These are phyloP conservation scores for Drosophila lacertosa DNA, from an alignment of 1,140 invertebrate genomes.

Conservation along the genomic window DNA sequence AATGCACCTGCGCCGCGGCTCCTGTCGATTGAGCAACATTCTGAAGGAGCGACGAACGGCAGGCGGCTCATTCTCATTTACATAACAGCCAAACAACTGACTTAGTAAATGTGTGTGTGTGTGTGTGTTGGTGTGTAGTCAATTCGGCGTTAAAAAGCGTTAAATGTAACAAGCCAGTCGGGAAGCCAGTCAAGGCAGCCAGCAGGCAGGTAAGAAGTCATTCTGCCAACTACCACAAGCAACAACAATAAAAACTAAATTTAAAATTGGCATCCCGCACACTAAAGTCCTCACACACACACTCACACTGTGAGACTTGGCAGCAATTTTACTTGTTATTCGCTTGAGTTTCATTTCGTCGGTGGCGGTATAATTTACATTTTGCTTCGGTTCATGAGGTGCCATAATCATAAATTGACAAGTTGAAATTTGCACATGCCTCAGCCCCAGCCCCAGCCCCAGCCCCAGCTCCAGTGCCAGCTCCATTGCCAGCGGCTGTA, in stretches of 20 bases:
- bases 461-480: too few species aligned
- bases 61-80: conserved; percentile 71
- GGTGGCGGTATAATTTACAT: conserved; percentile 79
- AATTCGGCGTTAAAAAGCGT: conserved; percentile 77
- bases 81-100: conserved; percentile 65
- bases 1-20: conserved; percentile 65
- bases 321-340: conserved; percentile 76
- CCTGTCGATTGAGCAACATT: conserved; percentile 60
- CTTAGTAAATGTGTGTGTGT: conserved; percentile 24
- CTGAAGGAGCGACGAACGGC: conserved; percentile 21
- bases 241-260: conserved; percentile 66
- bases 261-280: conserved; percentile 59
- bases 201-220: conserved; percentile 20
- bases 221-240: conserved; percentile 45
- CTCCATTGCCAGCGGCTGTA: conserved; percentile 52
- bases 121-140: conserved; percentile 53
- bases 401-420: conserved; percentile 83
- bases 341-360: conserved; percentile 72
- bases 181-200: conserved; percentile 3
- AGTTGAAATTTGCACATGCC: conserved; percentile 79
- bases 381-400: conserved; percentile 75
- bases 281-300: conserved; percentile 29
- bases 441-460: too few species aligned
- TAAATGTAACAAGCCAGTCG: conserved; percentile 64
- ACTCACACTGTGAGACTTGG: conserved; percentile 13